phyloP scores from a whole-genome alignment of 2,888 invertebrate species.

The Callyntrura sp. region DNA sequence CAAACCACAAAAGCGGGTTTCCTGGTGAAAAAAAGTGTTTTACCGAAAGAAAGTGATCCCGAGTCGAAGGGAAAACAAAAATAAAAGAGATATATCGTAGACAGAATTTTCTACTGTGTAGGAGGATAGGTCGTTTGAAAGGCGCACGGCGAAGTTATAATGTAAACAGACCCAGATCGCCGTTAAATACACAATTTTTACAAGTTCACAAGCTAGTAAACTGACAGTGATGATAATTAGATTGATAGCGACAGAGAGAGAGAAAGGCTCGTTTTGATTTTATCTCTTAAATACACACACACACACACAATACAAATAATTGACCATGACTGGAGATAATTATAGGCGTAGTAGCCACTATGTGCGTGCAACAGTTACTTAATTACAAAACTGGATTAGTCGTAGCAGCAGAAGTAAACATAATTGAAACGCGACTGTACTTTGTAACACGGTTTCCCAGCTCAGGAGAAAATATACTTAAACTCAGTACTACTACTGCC shows the following conservation, averaged over 20 bases:
- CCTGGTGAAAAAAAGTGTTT: too few species aligned
- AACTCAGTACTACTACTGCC: too few species aligned
- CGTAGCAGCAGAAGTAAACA: background rate
- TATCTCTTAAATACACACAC: background rate
- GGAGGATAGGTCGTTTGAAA: background rate
- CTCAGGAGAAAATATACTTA: conserved; percentile 16
- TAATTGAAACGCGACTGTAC: background rate
- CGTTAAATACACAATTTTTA: background rate
- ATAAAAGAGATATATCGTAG: too few species aligned
- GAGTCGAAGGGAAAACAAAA: too few species aligned
- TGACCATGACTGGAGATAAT: background rate
- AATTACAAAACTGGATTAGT: background rate
- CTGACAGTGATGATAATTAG: background rate
- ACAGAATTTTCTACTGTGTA: background rate
- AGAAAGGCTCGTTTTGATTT: background rate
- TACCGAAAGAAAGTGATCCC: too few species aligned
- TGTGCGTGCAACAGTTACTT: conserved; percentile 29
- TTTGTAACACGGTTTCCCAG: background rate
- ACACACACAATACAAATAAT: too few species aligned
- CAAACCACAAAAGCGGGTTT: too few species aligned
- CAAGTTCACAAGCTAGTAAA: background rate
- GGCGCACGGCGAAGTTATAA: background rate
- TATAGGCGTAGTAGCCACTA: background rate
- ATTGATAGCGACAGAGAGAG: background rate
- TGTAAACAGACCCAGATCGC: background rate